Conservation (phyloP, 64 coral and sea anemone genomes). For the Actinia equina region DNA sequence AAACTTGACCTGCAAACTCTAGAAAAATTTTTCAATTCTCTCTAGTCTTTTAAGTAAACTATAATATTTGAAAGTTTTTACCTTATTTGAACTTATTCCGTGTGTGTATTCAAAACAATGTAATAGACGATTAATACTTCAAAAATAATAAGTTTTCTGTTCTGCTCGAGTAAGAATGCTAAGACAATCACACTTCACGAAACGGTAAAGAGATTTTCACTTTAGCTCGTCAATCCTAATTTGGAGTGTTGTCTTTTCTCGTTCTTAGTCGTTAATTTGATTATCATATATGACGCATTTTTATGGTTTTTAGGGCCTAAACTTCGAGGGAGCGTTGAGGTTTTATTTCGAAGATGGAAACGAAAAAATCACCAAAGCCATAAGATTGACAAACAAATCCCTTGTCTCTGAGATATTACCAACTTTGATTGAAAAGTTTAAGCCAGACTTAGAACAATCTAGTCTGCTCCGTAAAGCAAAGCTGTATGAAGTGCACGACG, state of each 20-base stretch:
- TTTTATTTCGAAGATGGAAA: constrained; percentile 97
- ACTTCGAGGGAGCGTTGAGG: constrained; percentile 91
- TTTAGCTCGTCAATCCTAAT: not conserved
- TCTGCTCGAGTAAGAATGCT: constrained; percentile 13
- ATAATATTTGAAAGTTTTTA: not conserved
- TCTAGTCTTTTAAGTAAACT: not conserved
- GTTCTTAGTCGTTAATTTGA: not conserved
- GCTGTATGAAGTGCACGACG: constrained; percentile 92
- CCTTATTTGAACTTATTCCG: not conserved
- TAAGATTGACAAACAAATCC: constrained; percentile 71
- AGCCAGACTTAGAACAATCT: constrained; percentile 76
- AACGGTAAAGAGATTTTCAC: constrained; percentile 17
- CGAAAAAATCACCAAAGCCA: constrained; percentile 89
- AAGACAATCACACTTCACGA: no score
- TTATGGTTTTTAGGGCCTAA: constrained; percentile 70
- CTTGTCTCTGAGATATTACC: constrained; percentile 88
- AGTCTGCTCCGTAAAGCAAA: constrained; percentile 77
- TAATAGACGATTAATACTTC: not conserved
- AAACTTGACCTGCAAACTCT: not conserved
- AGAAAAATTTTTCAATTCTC: not conserved
- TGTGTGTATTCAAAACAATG: not conserved
- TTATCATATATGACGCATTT: constrained; percentile 10
- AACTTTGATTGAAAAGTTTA: constrained; percentile 92
- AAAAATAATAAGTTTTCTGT: constrained; percentile 4
- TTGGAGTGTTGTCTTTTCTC: not conserved